Evolutionary conservation across 2,113 vertebrate species (phyloP), one percentile per base, ranked within the genome.

Genomic region (Turdus rufiventris): DNA sequence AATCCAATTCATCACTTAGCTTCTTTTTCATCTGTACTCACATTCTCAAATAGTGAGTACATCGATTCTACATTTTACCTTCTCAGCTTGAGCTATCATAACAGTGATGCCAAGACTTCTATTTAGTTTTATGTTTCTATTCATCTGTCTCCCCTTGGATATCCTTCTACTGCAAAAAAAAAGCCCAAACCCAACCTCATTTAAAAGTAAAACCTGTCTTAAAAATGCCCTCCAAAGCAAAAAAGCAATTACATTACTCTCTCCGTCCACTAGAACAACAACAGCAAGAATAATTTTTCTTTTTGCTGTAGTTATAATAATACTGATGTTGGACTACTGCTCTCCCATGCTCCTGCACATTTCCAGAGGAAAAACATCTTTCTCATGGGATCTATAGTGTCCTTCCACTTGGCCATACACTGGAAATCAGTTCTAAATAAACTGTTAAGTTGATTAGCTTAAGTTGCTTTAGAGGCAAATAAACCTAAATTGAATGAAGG

Each of bases 41-140:
- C 24, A 29, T 80, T 58, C 61, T 62, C 18, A 80, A 73, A 58
- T 8, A 77, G 14, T 45, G 43, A 45, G 43, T 45, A 19, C 43
- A 45, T 42, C 60, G 85, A 12, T 40, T 68, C 88, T 48, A 31
- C 42, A 36, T 67, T 71, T 21, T 70, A 67, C 40, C 18, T 45
- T 38, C 77, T 94, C 61, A 68, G 54, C 61, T 47, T 85, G 47
- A 93, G 73, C 29, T 38, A 65, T 53, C 36, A 2, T 15, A 74
- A 73, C 10, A 36, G 4, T 62, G 51, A 87, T 72, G 87, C 53
- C 66, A 96, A 82, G 43, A 62, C 33, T 42, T 62, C 33, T 26
- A 23, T 73, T 91, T 82, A 78, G 71, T 53, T 89, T 89, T 65
- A 53, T 26, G 16, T 68, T 87, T 94, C 78, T 67, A 53, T 45